Percentiles rank a stretch among this genome's conserved stretches.
These are phyloP conservation scores for Drosophila quadrilineata DNA, from an alignment of 1,140 invertebrate genomes.

Conservation along the genomic window DNA sequence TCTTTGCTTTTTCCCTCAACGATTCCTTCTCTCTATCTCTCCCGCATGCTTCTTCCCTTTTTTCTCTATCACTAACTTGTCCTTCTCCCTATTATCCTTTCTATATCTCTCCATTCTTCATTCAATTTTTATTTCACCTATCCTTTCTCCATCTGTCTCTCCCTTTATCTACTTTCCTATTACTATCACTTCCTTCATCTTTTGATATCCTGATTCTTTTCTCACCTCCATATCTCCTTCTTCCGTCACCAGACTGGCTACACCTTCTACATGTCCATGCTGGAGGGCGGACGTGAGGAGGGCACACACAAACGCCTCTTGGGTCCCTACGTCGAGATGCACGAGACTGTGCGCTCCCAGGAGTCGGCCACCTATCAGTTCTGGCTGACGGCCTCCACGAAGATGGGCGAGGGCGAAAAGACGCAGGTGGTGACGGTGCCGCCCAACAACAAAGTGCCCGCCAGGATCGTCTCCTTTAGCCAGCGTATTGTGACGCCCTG, in stretches of 20 bases:
- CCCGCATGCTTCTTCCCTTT: no score
- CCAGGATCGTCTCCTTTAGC: constrained; percentile 91
- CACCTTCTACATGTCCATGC: constrained; percentile 90
- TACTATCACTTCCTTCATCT: no score
- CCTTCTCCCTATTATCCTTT: no score
- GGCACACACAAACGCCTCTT: constrained; percentile 87
- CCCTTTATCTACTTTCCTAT: no score
- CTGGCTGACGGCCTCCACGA: constrained; percentile 91
- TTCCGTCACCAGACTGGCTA: constrained; percentile 84
- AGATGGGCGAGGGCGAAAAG: constrained; percentile 90
- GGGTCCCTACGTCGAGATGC: constrained; percentile 85
- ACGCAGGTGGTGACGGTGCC: constrained; percentile 89
- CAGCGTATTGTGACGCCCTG: constrained; percentile 89
- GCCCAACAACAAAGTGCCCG: constrained; percentile 90
- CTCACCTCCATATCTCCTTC: background rate
- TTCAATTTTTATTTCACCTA: no score
- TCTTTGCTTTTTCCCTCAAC: no score
- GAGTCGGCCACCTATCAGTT: constrained; percentile 89
- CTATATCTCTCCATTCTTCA: no score
- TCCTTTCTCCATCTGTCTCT: no score
- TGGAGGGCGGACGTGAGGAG: constrained; percentile 88
- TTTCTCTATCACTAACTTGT: no score
- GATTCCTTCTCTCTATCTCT: no score
- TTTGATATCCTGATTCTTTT: no score
- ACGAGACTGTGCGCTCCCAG: constrained; percentile 88